These are phyloP conservation scores for Orthosia cruda DNA, from an alignment of 2,888 invertebrate genomes.

Conservation along the genomic window DNA sequence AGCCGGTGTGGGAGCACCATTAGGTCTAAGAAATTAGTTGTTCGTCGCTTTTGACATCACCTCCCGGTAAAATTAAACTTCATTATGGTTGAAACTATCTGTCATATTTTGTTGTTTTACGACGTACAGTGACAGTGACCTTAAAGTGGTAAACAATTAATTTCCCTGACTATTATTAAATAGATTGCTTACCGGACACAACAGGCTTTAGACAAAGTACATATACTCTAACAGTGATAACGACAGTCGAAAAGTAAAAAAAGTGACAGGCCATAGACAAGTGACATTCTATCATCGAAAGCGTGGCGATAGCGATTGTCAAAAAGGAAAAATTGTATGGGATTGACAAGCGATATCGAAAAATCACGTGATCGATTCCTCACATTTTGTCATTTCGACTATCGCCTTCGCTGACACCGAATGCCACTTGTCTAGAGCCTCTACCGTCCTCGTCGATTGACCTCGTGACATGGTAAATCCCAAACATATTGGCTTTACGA, in stretches of 20 bases:
- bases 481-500: background rate
- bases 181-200: background rate
- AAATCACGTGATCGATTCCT: background rate
- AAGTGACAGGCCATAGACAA: no score
- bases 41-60: background rate
- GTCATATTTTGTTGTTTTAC: background rate
- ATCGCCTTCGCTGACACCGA: background rate
- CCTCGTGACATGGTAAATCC: no score
- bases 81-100: background rate
- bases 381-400: background rate
- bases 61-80: background rate
- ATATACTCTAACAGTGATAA: no score
- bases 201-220: background rate
- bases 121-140: background rate
- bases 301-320: no score
- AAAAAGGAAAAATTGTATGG: background rate
- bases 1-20: no score
- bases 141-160: background rate
- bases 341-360: background rate
- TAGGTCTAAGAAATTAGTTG: background rate
- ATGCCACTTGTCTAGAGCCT: background rate
- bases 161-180: background rate
- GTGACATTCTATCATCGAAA: no score
- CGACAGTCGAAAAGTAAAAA: no score
- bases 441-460: no score